A percentile compares a stretch with the other conserved stretches of the same genome.
Evolutionary conservation across 2,797 vertebrate genomes (phyloP).

Genomic region (Phrynocephalus vlangalii): DNA sequence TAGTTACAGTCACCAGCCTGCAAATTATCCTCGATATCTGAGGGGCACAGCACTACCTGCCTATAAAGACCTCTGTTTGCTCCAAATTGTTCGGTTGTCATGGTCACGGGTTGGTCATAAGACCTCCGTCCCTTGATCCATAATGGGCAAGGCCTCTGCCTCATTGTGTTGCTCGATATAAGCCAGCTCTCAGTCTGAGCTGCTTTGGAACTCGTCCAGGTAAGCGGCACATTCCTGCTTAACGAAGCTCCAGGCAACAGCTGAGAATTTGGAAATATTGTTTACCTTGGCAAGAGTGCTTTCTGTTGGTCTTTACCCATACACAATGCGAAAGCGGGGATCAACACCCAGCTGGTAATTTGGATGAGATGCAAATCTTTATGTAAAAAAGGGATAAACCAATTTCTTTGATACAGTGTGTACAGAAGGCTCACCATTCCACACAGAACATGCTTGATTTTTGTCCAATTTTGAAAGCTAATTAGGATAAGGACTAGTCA

Average conservation of each 20-base stretch:
- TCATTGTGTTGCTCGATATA: constrained; percentile 21
- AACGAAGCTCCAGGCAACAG: constrained; percentile 34
- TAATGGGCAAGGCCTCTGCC: not conserved
- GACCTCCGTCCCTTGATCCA: not conserved
- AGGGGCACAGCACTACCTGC: not conserved
- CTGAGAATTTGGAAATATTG: constrained; percentile 9
- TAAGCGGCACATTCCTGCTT: constrained; percentile 10
- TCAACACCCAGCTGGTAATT: constrained; percentile 31
- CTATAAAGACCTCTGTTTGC: not conserved
- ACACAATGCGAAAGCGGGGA: constrained; percentile 19
- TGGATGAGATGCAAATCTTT: not conserved
- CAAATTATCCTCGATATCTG: not conserved
- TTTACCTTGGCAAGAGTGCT: constrained; percentile 39
- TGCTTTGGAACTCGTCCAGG: constrained; percentile 13
- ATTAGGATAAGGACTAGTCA: no score
- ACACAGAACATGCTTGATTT: no score
- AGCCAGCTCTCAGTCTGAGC: not conserved
- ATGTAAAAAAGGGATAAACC: not conserved
- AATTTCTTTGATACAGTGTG: not conserved
- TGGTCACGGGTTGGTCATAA: not conserved
- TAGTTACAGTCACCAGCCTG: not conserved
- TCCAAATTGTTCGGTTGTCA: constrained; percentile 8
- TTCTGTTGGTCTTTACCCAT: constrained; percentile 19
- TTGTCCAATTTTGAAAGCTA: no score
- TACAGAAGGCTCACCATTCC: not conserved